Percentiles rank a stretch among this genome's conserved stretches.
Evolutionary conservation across 30 jellyfish, hydroid and myxozoan genomes (phyloP).

Genomic region (Chironex yamaguchii): DNA sequence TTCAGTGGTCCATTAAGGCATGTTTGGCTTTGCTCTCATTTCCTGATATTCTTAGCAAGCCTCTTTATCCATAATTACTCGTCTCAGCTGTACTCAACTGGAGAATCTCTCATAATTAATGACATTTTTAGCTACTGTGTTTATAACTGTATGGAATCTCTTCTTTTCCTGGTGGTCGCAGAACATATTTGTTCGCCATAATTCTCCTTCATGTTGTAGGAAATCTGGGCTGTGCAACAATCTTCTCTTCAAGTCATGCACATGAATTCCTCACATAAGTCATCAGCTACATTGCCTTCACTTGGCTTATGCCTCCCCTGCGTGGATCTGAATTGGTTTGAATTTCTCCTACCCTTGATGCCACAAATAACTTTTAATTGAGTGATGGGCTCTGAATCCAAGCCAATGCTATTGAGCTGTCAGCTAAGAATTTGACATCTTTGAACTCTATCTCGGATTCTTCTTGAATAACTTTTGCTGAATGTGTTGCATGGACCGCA

Average conservation of each 20-base stretch:
- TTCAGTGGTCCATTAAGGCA: conserved; percentile 44
- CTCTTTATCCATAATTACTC: conserved; percentile 52
- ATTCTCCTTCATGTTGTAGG: conserved; percentile 50
- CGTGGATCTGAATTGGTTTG: conserved; percentile 60
- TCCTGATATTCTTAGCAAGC: conserved; percentile 40
- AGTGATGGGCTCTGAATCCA: conserved; percentile 74
- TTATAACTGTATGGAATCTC: conserved; percentile 1
- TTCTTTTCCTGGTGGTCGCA: conserved; percentile 14
- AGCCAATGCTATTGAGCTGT: conserved; percentile 62
- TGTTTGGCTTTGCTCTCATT: background rate
- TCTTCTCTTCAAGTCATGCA: conserved; percentile 48
- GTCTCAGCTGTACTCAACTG: conserved; percentile 60
- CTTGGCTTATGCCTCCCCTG: conserved; percentile 62
- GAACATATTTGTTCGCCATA: conserved; percentile 48
- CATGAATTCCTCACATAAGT: conserved; percentile 60
- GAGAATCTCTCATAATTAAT: conserved; percentile 34
- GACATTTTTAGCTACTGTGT: background rate
- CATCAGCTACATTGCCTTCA: conserved; percentile 67
- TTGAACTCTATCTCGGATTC: conserved; percentile 44
- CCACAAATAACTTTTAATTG: conserved; percentile 61
- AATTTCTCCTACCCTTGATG: conserved; percentile 68
- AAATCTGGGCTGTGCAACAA: conserved; percentile 74
- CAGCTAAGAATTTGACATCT: conserved; percentile 52
- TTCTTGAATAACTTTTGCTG: conserved; percentile 31
- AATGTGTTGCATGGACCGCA: conserved; percentile 76